Conservation (phyloP, 2,888 invertebrate species). For the Bellardia bayeri region DNA sequence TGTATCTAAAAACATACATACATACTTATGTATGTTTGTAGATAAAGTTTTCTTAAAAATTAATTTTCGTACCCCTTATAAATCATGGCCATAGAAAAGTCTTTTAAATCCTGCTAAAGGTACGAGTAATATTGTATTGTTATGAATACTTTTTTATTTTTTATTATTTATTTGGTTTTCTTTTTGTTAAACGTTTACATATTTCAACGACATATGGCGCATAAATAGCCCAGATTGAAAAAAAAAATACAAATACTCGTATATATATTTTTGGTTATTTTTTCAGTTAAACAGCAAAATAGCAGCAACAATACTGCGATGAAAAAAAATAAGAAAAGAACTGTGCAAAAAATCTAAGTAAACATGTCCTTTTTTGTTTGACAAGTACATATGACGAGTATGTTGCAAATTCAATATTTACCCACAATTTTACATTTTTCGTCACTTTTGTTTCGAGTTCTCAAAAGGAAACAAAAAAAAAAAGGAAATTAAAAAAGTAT, state of each 20-base stretch:
- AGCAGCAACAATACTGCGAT: slow-evolving; percentile 47
- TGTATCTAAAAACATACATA: no score
- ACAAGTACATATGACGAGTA: slow-evolving; percentile 80
- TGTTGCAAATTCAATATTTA: slow-evolving; percentile 83
- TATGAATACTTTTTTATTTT: slow-evolving; percentile 29
- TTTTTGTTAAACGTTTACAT: slow-evolving; percentile 62
- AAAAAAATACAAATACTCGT: slow-evolving; percentile 13
- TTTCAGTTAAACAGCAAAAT: slow-evolving; percentile 22
- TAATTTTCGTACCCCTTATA: slow-evolving; percentile 65
- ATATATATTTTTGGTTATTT: slow-evolving; percentile 13
- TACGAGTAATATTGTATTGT: slow-evolving; percentile 59
- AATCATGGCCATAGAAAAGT: slow-evolving; percentile 63
- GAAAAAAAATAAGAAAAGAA: slow-evolving; percentile 28
- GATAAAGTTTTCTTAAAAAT: slow-evolving; percentile 65
- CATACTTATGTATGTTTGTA: slow-evolving; percentile 22
- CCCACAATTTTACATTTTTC: slow-evolving; percentile 81
- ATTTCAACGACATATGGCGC: slow-evolving; percentile 71
- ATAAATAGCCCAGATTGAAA: slow-evolving; percentile 69
- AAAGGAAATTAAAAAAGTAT: slow-evolving; percentile 54
- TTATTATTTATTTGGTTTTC: slow-evolving; percentile 13
- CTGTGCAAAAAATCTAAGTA: slow-evolving; percentile 77
- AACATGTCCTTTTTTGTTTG: slow-evolving; percentile 80
- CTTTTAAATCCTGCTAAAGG: slow-evolving; percentile 54
- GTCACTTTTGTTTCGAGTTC: slow-evolving; percentile 71
- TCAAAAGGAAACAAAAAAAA: slow-evolving; percentile 41